phyloP scores from a whole-genome alignment of 35 echinoderm and acorn worm genomes.

The Diadema setosum region DNA sequence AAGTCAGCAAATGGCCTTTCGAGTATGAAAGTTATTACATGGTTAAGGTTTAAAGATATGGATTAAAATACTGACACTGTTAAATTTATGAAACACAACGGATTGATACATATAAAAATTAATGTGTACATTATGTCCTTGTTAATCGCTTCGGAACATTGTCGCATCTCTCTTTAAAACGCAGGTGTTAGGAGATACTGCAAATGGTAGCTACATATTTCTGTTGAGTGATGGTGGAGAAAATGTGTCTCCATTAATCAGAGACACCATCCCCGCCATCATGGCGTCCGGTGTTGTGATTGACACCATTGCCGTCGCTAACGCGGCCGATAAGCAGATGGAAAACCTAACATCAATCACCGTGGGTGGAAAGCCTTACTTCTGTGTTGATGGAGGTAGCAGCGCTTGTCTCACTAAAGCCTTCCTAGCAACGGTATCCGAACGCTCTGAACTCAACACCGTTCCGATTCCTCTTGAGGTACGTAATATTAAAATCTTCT shows the following conservation, averaged over 20 bases:
- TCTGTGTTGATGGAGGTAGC: not conserved
- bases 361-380: not conserved
- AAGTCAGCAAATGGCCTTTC: too few relatives aligned
- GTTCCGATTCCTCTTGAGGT: not conserved
- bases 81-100: too few relatives aligned
- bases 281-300: not conserved
- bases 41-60: too few relatives aligned
- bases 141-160: too few relatives aligned
- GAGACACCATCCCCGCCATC: not conserved
- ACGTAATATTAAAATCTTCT: too few relatives aligned
- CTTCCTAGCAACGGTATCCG: not conserved
- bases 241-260: not conserved
- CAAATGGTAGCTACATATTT: not conserved
- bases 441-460: not conserved
- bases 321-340: not conserved
- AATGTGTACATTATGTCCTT: too few relatives aligned
- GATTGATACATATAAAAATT: too few relatives aligned
- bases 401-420: not conserved
- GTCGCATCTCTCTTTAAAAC: too few relatives aligned
- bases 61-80: too few relatives aligned
- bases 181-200: not conserved
- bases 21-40: too few relatives aligned
- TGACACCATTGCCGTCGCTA: constrained; percentile 4
- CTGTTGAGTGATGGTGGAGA: constrained; percentile 9
- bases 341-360: not conserved